Percentiles rank a stretch among this genome's conserved stretches.
These are phyloP conservation scores for Chionoecetes opilio DNA, from an alignment of 1,140 invertebrate species.

Conservation along the genomic window DNA sequence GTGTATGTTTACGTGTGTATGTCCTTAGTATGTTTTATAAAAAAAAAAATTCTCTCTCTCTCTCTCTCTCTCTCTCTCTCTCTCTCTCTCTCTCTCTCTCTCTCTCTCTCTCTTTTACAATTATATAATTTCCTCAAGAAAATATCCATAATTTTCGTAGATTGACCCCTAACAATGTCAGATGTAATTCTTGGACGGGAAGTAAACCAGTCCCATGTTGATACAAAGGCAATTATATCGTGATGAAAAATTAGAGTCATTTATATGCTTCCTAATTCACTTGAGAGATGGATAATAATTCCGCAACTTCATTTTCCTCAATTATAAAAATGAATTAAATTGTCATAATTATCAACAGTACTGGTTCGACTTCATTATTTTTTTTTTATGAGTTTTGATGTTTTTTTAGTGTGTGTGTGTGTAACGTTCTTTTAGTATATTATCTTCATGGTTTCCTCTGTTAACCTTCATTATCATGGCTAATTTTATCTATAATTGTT, in stretches of 20 bases:
- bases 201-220: background rate
- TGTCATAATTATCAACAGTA: no score
- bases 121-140: background rate
- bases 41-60: background rate
- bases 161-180: background rate
- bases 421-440: no score
- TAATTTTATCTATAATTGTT: no score
- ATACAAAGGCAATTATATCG: background rate
- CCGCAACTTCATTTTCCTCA: background rate
- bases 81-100: conserved; percentile 4
- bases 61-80: conserved; percentile 8
- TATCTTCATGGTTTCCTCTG: no score
- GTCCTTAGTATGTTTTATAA: no score
- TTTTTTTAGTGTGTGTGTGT: no score
- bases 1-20: no score
- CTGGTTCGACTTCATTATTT: no score
- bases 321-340: background rate
- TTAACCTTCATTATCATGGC: no score
- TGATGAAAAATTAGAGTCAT: no score
- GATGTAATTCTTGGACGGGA: background rate
- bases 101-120: conserved; percentile 29
- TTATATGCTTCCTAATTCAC: no score
- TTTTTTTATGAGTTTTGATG: no score
- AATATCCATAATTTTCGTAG: background rate
- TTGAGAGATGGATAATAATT: background rate